Evolutionary conservation across 2,888 invertebrate species (phyloP).

Genomic region (Arge pagana): DNA sequence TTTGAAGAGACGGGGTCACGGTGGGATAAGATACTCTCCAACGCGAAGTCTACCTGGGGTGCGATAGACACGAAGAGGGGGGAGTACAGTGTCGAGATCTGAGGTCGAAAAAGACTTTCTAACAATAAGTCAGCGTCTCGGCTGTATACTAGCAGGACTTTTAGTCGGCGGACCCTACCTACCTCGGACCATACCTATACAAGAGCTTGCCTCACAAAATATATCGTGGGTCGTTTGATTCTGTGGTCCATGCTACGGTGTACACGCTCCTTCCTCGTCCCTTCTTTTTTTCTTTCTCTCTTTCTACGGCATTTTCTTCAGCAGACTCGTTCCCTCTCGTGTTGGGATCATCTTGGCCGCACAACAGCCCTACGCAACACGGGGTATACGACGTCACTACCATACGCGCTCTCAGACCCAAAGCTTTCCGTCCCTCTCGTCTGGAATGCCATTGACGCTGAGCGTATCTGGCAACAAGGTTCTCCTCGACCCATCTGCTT

Average conservation of each 20-base stretch:
- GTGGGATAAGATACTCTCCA: too few relatives aligned
- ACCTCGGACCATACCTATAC: too few relatives aligned
- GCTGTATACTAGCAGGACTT: too few relatives aligned
- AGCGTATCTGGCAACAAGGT: conserved; percentile 49
- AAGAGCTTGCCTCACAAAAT: too few relatives aligned
- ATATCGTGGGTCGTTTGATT: conserved; percentile 17
- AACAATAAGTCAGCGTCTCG: too few relatives aligned
- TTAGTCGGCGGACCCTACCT: too few relatives aligned
- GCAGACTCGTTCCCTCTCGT: too few relatives aligned
- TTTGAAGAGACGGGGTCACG: too few relatives aligned
- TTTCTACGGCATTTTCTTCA: conserved; percentile 26
- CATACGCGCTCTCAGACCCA: background rate
- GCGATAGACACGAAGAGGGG: too few relatives aligned
- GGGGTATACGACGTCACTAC: background rate
- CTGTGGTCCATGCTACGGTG: conserved; percentile 17
- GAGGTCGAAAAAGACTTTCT: too few relatives aligned
- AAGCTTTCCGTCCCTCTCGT: conserved; percentile 23
- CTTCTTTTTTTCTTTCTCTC: conserved; percentile 10
- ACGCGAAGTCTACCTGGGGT: too few relatives aligned
- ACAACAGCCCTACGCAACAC: background rate
- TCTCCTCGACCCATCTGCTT: conserved; percentile 33
- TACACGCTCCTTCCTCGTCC: conserved; percentile 1
- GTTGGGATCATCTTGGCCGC: conserved; percentile 10
- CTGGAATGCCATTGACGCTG: conserved; percentile 50
- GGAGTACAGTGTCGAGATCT: too few relatives aligned